Conservation (phyloP, 2,888 invertebrate genomes). For the Mystacides longicornis region DNA sequence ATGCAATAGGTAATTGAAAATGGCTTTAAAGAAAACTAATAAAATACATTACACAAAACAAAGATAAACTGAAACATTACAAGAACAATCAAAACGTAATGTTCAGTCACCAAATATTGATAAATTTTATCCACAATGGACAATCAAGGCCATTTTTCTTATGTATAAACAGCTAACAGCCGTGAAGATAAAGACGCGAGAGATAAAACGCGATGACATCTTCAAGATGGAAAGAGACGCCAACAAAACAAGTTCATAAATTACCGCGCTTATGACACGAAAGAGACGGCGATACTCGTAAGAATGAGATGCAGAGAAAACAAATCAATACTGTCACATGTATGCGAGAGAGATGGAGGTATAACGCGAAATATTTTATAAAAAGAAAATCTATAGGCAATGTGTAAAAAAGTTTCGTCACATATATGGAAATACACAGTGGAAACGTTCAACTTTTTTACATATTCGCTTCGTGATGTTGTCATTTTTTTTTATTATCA, state of each 20-base stretch:
- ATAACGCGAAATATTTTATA: neutral
- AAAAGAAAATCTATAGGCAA: neutral
- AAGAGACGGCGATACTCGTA: neutral
- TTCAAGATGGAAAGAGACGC: slow-evolving; percentile 7
- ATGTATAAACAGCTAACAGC: too few relatives aligned
- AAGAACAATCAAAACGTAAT: too few relatives aligned
- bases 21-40: too few relatives aligned
- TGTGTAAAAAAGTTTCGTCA: neutral
- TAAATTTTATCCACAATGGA: too few relatives aligned
- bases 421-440: neutral
- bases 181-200: neutral
- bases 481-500: neutral
- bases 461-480: neutral
- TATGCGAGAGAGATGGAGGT: slow-evolving; percentile 5
- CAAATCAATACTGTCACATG: slow-evolving; percentile 27
- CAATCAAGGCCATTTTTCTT: too few relatives aligned
- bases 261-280: slow-evolving; percentile 5
- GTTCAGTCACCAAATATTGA: too few relatives aligned
- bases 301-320: slow-evolving; percentile 16
- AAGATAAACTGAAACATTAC: too few relatives aligned
- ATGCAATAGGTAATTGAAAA: too few relatives aligned
- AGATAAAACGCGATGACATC: neutral
- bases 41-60: too few relatives aligned
- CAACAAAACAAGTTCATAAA: slow-evolving; percentile 29
- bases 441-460: neutral